Evolutionary conservation across 2,797 vertebrate species (phyloP).

Genomic region (Clarias platycephalus): DNA sequence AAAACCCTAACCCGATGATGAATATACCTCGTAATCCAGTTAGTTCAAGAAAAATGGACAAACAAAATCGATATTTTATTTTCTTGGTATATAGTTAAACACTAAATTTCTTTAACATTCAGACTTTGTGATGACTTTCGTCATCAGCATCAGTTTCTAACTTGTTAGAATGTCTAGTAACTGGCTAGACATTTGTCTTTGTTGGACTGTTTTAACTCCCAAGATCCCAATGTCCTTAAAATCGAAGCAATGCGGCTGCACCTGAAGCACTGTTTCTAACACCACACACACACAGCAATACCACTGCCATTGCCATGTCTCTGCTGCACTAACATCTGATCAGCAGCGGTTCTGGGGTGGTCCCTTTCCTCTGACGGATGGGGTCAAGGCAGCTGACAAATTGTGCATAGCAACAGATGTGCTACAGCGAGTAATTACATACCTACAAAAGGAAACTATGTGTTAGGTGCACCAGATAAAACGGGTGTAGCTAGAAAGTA

Average conservation of each 20-base stretch:
- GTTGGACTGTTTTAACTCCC: not conserved
- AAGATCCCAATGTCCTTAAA: not conserved
- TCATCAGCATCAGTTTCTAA: not conserved
- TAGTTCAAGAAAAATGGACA: not conserved
- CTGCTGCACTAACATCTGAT: constrained; percentile 1
- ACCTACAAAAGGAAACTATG: constrained; percentile 21
- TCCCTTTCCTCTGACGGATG: constrained; percentile 9
- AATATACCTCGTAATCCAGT: not conserved
- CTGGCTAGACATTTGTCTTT: not conserved
- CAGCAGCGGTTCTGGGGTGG: constrained; percentile 22
- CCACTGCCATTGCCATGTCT: not conserved
- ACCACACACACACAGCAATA: not conserved
- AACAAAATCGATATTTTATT: not conserved
- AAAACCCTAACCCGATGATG: not conserved
- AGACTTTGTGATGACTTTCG: not conserved
- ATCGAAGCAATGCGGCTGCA: not conserved
- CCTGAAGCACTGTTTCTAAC: not conserved
- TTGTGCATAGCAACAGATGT: constrained; percentile 28
- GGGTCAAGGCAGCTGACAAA: constrained; percentile 22
- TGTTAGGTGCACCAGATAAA: constrained; percentile 22
- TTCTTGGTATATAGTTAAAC: not conserved
- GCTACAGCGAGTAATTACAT: constrained; percentile 12
- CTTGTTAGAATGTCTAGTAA: too few relatives aligned
- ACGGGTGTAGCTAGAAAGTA: constrained; percentile 1
- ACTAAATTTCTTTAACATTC: not conserved